Evolutionary conservation across 2,888 invertebrate species (phyloP), one percentile per base, ranked within the genome.

Genomic region (Psylliodes chrysocephalus): DNA sequence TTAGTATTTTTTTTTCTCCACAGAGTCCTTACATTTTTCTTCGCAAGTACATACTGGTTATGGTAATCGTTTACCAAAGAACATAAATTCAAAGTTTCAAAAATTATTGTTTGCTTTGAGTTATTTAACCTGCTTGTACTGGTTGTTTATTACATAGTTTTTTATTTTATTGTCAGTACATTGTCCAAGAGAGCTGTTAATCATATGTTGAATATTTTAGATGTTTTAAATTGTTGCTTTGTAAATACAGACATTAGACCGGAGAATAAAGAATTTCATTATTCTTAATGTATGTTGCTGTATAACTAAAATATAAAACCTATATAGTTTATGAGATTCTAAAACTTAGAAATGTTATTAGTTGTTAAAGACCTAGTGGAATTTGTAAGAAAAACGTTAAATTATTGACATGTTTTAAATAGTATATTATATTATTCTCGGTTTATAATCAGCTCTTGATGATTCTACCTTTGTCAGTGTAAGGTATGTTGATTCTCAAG

Each of bases 1-100:
- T 46, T 49, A 49, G 49, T 49, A 30, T 38, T 42, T 42, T 40
- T 15, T 4, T 42, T 42, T 42, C 42, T 42, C 18, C n/a, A n/a
- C n/a, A n/a, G n/a, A n/a, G n/a, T n/a, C n/a, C 10, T 17, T 3
- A 49, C 8, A 47, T 49, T 46, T 49, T 49, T 49, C 49, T 28
- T 49, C 28, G 19, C 49, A 30, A 49, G 30, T 19, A 14, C 28
- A 28, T 30, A 28, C 49, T 49, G 49, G 49, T 28, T 49, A 49
- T 49, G 49, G 49, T 49, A 49, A 49, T 49, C 49, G 49, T 49
- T 28, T 28, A 28, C 30, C 25, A 8, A 49, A 49, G 49, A 49
- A 28, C 49, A 49, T 49, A 49, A 49, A 49, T 49, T 49, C 28
- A 28, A n/a, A 28, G 49, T 49, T 49, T 49, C 28, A 49, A 49